Conservation (phyloP, 2,888 invertebrate species). For the Eupeodes luniger region DNA sequence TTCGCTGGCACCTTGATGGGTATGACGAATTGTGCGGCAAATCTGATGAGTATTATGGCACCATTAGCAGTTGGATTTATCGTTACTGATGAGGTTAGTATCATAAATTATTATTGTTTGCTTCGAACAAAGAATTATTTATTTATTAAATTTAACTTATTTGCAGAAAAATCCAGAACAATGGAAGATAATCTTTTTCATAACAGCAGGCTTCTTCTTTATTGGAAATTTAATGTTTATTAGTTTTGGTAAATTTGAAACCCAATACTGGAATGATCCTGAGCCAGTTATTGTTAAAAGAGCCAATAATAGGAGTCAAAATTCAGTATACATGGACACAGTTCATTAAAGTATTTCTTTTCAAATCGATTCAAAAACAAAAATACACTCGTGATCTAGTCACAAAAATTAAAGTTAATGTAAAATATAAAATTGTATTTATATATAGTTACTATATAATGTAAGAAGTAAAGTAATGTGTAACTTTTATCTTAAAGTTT, state of each 20-base stretch:
- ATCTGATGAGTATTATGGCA: constrained; percentile 91
- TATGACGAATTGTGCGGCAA: constrained; percentile 85
- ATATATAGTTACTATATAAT: not conserved
- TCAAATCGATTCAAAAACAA: not conserved
- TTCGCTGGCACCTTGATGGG: constrained; percentile 94
- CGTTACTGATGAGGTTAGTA: constrained; percentile 88
- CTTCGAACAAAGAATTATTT: not conserved
- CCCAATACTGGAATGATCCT: constrained; percentile 87
- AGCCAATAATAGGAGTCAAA: not conserved
- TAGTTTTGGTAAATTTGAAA: constrained; percentile 87
- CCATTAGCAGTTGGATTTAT: constrained; percentile 90
- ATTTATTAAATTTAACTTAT: constrained; percentile 79
- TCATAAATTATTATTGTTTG: constrained; percentile 86
- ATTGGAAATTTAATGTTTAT: constrained; percentile 87
- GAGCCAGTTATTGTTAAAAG: not conserved
- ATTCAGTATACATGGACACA: constrained; percentile 32
- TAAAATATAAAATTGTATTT: not conserved
- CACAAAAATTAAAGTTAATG: not conserved
- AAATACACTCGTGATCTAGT: not conserved
- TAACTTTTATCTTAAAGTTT: too few species aligned
- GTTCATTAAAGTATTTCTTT: constrained; percentile 6
- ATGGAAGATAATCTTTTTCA: constrained; percentile 89
- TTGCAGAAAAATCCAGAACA: constrained; percentile 86
- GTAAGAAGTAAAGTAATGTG: too few species aligned
- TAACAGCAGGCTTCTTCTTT: constrained; percentile 88